Evolutionary conservation across 92 coral and sea anemone genomes (phyloP).

Genomic region (Zoanthus solanderi): DNA sequence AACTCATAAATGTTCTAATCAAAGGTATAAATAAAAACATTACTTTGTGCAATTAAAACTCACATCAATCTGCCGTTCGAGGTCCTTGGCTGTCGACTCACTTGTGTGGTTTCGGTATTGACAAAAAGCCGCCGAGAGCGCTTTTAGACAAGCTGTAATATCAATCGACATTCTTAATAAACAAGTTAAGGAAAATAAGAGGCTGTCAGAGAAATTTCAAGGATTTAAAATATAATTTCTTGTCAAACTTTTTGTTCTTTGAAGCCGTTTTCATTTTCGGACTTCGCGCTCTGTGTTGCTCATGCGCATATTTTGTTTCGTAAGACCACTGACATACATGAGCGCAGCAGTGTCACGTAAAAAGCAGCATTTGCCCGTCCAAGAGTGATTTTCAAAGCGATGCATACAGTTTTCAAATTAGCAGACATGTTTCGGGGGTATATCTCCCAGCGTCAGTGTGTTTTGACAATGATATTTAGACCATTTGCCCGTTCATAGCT

Average conservation of each 20-base stretch:
- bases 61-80: conserved; percentile 97
- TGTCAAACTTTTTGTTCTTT: neutral
- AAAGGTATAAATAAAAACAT: too few relatives aligned
- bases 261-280: conserved; percentile 39
- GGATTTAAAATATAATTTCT: neutral
- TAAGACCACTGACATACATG: conserved; percentile 47
- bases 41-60: conserved; percentile 27
- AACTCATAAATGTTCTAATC: too few relatives aligned
- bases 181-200: neutral
- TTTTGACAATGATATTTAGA: too few relatives aligned
- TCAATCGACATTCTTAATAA: conserved; percentile 82
- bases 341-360: neutral
- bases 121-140: conserved; percentile 90
- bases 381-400: too few relatives aligned
- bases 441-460: too few relatives aligned
- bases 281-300: conserved; percentile 61
- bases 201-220: neutral
- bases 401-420: too few relatives aligned
- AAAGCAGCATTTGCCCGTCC: neutral
- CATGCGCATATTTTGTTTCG: conserved; percentile 36
- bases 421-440: too few relatives aligned
- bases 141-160: conserved; percentile 93
- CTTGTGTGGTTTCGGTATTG: conserved; percentile 90
- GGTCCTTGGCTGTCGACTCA: conserved; percentile 85
- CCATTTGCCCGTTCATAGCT: too few relatives aligned